phyloP scores from a whole-genome alignment of 1,140 invertebrate genomes.

The Philotrypesis tridentata region DNA sequence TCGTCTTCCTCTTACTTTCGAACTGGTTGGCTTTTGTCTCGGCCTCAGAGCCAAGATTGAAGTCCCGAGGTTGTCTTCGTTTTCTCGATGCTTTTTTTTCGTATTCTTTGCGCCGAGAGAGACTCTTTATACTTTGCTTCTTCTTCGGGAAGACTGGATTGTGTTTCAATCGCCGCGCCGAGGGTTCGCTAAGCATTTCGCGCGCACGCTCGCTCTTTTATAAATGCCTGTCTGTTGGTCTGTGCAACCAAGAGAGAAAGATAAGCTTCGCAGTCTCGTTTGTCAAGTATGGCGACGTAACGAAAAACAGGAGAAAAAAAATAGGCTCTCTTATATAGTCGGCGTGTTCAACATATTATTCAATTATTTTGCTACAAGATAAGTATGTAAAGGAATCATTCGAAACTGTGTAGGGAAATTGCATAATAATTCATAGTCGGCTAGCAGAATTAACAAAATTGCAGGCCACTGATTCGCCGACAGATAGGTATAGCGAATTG shows the following conservation, averaged over 20 bases:
- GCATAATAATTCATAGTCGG: no score
- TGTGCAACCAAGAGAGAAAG: background rate
- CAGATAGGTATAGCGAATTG: no score
- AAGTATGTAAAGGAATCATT: no score
- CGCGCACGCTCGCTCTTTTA: constrained; percentile 13
- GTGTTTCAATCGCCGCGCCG: constrained; percentile 12
- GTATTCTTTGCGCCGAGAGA: background rate
- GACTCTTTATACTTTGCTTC: background rate
- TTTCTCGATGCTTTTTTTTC: background rate
- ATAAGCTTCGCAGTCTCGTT: background rate
- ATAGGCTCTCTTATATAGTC: no score
- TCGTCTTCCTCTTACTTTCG: constrained; percentile 10
- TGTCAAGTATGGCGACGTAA: no score
- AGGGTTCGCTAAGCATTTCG: constrained; percentile 6
- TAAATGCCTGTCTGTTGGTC: background rate
- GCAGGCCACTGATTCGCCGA: no score
- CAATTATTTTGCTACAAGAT: no score
- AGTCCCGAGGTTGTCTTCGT: constrained; percentile 9
- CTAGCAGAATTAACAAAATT: no score
- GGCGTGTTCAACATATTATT: no score
- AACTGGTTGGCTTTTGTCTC: background rate
- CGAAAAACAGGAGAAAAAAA: no score
- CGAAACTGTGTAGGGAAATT: no score
- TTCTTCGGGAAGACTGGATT: constrained; percentile 25
- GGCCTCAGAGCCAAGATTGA: background rate